A percentile compares a stretch with the other conserved stretches of the same genome.
Conservation (phyloP, 2,113 vertebrate species). For the Calyptommatus sinebrachiatus region DNA sequence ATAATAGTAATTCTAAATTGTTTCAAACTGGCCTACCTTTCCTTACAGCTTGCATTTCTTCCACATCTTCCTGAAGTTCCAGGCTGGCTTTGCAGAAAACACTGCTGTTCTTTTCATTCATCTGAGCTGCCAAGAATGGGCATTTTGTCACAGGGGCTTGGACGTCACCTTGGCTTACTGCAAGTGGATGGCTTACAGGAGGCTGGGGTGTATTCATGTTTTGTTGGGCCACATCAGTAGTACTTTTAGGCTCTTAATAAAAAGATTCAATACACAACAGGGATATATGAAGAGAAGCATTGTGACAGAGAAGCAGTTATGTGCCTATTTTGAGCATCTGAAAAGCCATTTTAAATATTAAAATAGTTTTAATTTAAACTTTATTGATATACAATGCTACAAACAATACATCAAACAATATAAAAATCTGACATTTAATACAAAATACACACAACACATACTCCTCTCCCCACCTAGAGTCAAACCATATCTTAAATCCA, state of each 20-base stretch:
- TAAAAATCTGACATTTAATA: no score
- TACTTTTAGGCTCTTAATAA: slow-evolving; percentile 59
- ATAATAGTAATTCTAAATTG: neutral
- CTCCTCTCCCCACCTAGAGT: no score
- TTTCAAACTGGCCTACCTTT: slow-evolving; percentile 72
- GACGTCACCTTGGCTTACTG: slow-evolving; percentile 63
- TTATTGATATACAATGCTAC: no score
- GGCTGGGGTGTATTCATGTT: slow-evolving; percentile 48
- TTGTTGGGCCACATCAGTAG: slow-evolving; percentile 50
- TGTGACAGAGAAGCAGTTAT: neutral
- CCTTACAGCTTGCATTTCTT: slow-evolving; percentile 82
- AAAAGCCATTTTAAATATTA: neutral
- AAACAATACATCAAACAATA: no score
- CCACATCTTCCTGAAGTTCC: slow-evolving; percentile 92
- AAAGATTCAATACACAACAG: neutral
- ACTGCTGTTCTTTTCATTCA: slow-evolving; percentile 84
- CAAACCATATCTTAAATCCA: no score
- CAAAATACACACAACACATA: no score
- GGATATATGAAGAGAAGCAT: neutral
- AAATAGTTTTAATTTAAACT: no score
- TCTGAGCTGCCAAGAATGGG: slow-evolving; percentile 92
- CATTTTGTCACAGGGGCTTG: slow-evolving; percentile 83
- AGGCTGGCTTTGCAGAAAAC: slow-evolving; percentile 89
- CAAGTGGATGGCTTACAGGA: slow-evolving; percentile 71
- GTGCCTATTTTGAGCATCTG: neutral